These are phyloP conservation scores for Galbula dea DNA, from an alignment of 2,113 vertebrate species.

Conservation along the genomic window DNA sequence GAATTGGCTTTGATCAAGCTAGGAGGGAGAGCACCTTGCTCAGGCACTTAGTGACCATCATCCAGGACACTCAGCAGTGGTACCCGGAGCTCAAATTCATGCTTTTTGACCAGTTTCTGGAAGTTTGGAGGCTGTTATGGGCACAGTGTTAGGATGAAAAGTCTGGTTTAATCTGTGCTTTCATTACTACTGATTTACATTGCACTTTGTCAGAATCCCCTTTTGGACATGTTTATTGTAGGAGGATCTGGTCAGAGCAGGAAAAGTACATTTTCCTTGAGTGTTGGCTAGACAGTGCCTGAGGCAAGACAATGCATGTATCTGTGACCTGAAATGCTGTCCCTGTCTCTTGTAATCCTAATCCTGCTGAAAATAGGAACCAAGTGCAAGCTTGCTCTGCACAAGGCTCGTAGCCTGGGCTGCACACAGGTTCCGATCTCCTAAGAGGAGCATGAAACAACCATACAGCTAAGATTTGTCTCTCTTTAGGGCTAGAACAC, in stretches of 20 bases:
- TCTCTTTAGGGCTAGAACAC: not conserved
- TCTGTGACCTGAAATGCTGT: not conserved
- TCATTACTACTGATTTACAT: not conserved
- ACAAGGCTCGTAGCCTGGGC: fast-evolving
- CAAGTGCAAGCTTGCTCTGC: fast-evolving
- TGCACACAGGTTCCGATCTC: not conserved
- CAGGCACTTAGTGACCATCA: fast-evolving
- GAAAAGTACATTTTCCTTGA: not conserved
- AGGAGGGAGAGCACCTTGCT: not conserved
- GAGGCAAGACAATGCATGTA: fast-evolving
- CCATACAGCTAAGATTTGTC: fast-evolving
- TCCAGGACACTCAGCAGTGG: not conserved
- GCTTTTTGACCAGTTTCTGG: not conserved
- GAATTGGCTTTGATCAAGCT: not conserved
- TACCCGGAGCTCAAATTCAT: fast-evolving
- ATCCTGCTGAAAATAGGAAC: not conserved
- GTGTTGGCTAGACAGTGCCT: not conserved
- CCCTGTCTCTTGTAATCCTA: not conserved
- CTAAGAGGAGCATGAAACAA: not conserved
- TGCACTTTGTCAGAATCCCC: not conserved
- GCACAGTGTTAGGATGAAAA: not conserved
- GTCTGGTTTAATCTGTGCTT: not conserved
- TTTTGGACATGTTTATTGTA: fast-evolving
- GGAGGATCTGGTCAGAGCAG: not conserved
- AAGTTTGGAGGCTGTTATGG: not conserved